A percentile compares a stretch with the other conserved stretches of the same genome.
Conservation (phyloP, 2,888 invertebrate genomes). For the Papilio demoleus region DNA sequence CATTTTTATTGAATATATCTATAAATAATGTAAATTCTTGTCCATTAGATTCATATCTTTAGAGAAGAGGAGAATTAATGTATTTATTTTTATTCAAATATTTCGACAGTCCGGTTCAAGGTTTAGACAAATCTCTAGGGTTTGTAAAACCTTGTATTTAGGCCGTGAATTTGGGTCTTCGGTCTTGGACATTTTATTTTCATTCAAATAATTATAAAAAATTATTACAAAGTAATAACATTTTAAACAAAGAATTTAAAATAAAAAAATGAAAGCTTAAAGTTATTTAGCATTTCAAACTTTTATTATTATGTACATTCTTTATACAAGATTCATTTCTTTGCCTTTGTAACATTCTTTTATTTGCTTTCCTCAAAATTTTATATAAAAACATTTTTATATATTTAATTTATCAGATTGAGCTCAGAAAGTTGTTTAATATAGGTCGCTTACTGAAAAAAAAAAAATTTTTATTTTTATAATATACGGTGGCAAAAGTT, state of each 20-base stretch:
- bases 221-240: background rate
- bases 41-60: too few species aligned
- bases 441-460: background rate
- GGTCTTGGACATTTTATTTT: background rate
- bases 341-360: slow-evolving; percentile 13
- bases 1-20: too few species aligned
- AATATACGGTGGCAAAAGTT: too few species aligned
- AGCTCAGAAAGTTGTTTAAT: background rate
- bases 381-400: background rate
- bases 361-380: background rate
- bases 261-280: slow-evolving; percentile 8
- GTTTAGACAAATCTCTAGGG: too few species aligned
- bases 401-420: background rate
- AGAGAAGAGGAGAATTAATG: too few species aligned
- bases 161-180: too few species aligned
- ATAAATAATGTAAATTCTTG: too few species aligned
- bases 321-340: background rate
- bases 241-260: background rate
- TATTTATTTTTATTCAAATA: too few species aligned
- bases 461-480: too few species aligned
- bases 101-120: too few species aligned
- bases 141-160: too few species aligned
- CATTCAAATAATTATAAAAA: background rate
- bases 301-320: slow-evolving; percentile 13
- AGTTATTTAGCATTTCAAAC: slow-evolving; percentile 2